A percentile compares a stretch with the other conserved stretches of the same genome.
Evolutionary conservation across 2,113 vertebrate genomes (phyloP).

Genomic region (Pica pica): DNA sequence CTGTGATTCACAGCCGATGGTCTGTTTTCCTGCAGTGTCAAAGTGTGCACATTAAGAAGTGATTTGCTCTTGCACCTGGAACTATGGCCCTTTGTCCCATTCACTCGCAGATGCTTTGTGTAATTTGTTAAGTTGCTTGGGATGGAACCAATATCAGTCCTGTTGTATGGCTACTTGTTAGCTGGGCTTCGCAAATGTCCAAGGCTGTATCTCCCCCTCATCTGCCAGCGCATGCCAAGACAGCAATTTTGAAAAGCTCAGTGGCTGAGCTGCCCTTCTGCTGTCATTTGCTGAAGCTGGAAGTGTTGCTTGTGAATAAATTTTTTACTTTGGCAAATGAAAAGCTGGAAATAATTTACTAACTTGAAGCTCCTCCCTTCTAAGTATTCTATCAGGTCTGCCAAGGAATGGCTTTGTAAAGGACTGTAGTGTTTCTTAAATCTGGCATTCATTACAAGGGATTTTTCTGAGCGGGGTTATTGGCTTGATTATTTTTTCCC

Average conservation of each 20-base stretch:
- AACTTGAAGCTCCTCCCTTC: slow-evolving; percentile 50
- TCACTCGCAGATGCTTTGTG: neutral
- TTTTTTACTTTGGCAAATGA: slow-evolving; percentile 39
- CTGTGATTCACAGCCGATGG: fast-evolving
- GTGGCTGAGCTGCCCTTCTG: neutral
- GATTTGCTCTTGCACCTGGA: neutral
- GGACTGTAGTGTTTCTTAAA: slow-evolving; percentile 34
- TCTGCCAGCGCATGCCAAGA: neutral
- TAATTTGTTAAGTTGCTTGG: neutral
- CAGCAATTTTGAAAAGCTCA: neutral
- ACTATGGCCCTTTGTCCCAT: neutral
- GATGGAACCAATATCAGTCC: neutral
- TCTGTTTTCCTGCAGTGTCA: neutral
- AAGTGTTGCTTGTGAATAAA: slow-evolving; percentile 15
- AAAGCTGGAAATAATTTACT: slow-evolving; percentile 61
- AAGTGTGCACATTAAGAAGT: neutral
- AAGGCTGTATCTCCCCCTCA: neutral
- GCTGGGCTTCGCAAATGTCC: neutral
- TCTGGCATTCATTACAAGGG: slow-evolving; percentile 61
- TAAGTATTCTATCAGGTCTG: slow-evolving; percentile 36
- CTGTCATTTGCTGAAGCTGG: slow-evolving; percentile 11
- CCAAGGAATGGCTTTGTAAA: slow-evolving; percentile 51
- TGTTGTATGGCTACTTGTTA: neutral
- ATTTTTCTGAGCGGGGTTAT: slow-evolving; percentile 16
- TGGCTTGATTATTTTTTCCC: slow-evolving; percentile 51